Evolutionary conservation across 1,140 invertebrate species (phyloP).

Genomic region (Mesaphorura yosii): DNA sequence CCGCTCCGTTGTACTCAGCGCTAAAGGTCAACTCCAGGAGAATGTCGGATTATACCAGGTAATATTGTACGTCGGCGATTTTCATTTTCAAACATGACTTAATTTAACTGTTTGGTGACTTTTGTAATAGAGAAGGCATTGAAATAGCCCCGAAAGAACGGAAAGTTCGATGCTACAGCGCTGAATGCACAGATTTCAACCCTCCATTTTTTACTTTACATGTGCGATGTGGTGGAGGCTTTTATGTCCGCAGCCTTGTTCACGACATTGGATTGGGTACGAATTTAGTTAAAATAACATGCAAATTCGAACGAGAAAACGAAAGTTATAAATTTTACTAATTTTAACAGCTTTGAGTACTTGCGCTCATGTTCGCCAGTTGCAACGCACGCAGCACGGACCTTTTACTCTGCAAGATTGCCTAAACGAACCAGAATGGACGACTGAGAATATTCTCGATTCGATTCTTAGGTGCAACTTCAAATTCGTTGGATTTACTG

Average conservation of each 20-base stretch:
- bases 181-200: slow-evolving; percentile 27
- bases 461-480: slow-evolving; percentile 24
- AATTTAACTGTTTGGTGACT: neutral
- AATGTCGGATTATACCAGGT: slow-evolving; percentile 21
- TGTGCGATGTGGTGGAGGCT: slow-evolving; percentile 32
- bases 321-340: slow-evolving; percentile 10
- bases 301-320: no score
- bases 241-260: slow-evolving; percentile 33
- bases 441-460: slow-evolving; percentile 20
- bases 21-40: slow-evolving; percentile 20
- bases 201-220: slow-evolving; percentile 32
- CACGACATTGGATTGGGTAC: slow-evolving; percentile 33
- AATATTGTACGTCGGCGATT: neutral
- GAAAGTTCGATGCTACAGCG: slow-evolving; percentile 12
- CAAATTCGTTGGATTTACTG: slow-evolving; percentile 18
- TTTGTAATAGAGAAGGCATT: slow-evolving; percentile 12
- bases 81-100: neutral
- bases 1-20: slow-evolving; percentile 28
- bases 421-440: slow-evolving; percentile 27
- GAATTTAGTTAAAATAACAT: neutral
- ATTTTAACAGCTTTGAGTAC: slow-evolving; percentile 28
- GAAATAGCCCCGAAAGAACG: slow-evolving; percentile 2
- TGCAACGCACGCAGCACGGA: slow-evolving; percentile 31
- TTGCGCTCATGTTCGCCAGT: slow-evolving; percentile 31
- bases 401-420: slow-evolving; percentile 31